Percentiles rank a stretch among this genome's conserved stretches.
These are phyloP conservation scores for Isotomurus palustris DNA, from an alignment of 2,888 invertebrate species.

Conservation along the genomic window DNA sequence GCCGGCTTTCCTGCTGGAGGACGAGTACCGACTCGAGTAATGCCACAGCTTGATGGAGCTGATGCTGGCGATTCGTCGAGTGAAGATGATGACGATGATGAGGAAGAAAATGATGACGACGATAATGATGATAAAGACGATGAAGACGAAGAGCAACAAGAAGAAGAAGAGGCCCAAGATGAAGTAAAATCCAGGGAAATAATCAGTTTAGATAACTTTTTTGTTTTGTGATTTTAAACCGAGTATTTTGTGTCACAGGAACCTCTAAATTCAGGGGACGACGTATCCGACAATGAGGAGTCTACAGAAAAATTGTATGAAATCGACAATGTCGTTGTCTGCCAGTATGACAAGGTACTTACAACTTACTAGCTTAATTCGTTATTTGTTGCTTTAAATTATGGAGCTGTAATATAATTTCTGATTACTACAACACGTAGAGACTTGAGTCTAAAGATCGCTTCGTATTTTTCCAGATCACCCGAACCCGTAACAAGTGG, in stretches of 20 bases:
- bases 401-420: neutral
- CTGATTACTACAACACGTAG: neutral
- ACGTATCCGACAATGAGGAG: slow-evolving; percentile 85
- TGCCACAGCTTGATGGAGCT: slow-evolving; percentile 51
- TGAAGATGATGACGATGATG: slow-evolving; percentile 62
- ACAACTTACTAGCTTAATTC: too few species aligned
- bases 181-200: too few species aligned
- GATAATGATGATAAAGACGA: slow-evolving; percentile 47
- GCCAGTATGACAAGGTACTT: slow-evolving; percentile 99
- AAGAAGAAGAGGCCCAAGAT: slow-evolving; percentile 62
- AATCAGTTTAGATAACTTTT: slow-evolving; percentile 39
- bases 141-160: slow-evolving; percentile 54
- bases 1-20: slow-evolving; percentile 38
- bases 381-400: neutral
- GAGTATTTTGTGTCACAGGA: slow-evolving; percentile 57
- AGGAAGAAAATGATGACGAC: slow-evolving; percentile 67
- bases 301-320: slow-evolving; percentile 86
- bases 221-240: slow-evolving; percentile 1
- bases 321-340: slow-evolving; percentile 98
- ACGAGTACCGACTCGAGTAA: neutral
- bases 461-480: slow-evolving; percentile 63
- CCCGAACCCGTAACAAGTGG: slow-evolving; percentile 97
- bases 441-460: neutral
- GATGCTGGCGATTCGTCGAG: slow-evolving; percentile 53
- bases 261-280: slow-evolving; percentile 93